Conservation (phyloP, 2,797 vertebrate species). For the Liasis olivaceus region DNA sequence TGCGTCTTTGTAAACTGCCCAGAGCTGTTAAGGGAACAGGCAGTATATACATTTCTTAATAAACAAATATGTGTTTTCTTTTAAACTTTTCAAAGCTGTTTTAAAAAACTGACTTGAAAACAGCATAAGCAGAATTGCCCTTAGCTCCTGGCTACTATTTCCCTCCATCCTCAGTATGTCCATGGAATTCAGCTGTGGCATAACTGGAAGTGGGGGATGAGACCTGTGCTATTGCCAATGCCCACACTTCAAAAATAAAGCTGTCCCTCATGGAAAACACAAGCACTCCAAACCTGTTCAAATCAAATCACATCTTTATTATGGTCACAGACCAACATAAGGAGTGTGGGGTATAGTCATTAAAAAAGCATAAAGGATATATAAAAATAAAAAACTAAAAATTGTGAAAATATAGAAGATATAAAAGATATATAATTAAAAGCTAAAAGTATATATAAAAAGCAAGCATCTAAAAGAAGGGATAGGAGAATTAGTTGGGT, state of each 20-base stretch:
- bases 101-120: not conserved
- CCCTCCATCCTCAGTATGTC: not conserved
- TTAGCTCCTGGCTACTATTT: not conserved
- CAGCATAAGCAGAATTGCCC: not conserved
- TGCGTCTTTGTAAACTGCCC: not conserved
- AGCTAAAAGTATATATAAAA: not conserved
- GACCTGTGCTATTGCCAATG: not conserved
- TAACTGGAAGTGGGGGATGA: not conserved
- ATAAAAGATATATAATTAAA: not conserved
- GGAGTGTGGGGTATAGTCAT: not conserved
- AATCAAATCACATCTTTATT: not conserved
- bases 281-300: not conserved
- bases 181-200: not conserved
- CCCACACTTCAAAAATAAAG: not conserved
- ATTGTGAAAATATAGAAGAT: not conserved
- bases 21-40: not conserved
- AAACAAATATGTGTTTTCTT: not conserved
- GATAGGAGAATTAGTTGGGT: no score
- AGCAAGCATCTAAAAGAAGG: not conserved
- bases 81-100: not conserved
- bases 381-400: not conserved
- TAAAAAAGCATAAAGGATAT: not conserved
- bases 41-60: not conserved
- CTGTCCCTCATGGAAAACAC: not conserved
- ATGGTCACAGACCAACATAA: not conserved